A percentile compares a stretch with the other conserved stretches of the same genome.
These are phyloP conservation scores for Spisula subtruncata DNA, from an alignment of 2,888 invertebrate species.

Conservation along the genomic window DNA sequence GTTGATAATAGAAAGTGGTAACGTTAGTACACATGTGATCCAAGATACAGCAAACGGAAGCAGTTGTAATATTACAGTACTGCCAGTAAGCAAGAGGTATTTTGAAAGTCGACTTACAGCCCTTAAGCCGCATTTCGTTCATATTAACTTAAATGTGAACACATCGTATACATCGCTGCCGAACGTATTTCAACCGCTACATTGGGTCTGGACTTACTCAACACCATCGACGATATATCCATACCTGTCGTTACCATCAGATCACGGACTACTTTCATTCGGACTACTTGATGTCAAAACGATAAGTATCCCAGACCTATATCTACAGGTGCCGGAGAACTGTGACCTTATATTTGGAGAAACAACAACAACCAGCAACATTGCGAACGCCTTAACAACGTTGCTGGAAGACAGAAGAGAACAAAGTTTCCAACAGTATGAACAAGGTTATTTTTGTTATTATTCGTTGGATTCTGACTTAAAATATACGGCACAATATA, in stretches of 20 bases:
- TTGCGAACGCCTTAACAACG: slow-evolving; percentile 36
- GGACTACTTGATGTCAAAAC: slow-evolving; percentile 61
- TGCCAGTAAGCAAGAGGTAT: slow-evolving; percentile 16
- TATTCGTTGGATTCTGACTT: slow-evolving; percentile 44
- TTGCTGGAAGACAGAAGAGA: slow-evolving; percentile 14
- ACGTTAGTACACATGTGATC: neutral
- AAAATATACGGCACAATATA: slow-evolving; percentile 38
- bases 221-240: slow-evolving; percentile 49
- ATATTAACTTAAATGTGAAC: slow-evolving; percentile 21
- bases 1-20: neutral
- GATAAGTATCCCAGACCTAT: slow-evolving; percentile 1
- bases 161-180: slow-evolving; percentile 14
- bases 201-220: slow-evolving; percentile 65
- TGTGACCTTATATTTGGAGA: slow-evolving; percentile 51
- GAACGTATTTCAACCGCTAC: slow-evolving; percentile 40
- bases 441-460: slow-evolving; percentile 57
- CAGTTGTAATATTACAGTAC: neutral
- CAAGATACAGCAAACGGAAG: neutral
- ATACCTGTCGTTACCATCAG: slow-evolving; percentile 55
- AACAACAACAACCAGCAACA: slow-evolving; percentile 33
- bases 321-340: neutral
- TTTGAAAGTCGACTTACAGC: slow-evolving; percentile 40
- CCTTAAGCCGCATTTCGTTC: slow-evolving; percentile 45
- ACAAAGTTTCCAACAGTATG: slow-evolving; percentile 33
- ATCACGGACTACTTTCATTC: slow-evolving; percentile 59